These are phyloP conservation scores for Brachyalestes nurse DNA, from an alignment of 2,797 vertebrate species.

Conservation along the genomic window DNA sequence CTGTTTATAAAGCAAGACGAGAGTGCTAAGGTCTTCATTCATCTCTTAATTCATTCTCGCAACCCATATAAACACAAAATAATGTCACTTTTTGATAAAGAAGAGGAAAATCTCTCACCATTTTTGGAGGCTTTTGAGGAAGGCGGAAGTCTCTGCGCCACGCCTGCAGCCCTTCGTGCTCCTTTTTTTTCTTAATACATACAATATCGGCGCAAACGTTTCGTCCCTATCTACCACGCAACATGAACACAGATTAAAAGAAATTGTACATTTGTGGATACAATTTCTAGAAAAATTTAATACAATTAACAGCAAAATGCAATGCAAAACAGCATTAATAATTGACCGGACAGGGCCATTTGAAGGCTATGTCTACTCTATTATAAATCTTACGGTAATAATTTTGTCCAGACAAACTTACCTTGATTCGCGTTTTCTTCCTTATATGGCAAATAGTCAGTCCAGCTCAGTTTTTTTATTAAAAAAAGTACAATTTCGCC, in stretches of 20 bases:
- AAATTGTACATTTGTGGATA: neutral
- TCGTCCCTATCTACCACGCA: neutral
- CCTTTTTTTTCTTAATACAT: neutral
- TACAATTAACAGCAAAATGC: neutral
- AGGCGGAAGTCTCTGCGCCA: slow-evolving; percentile 83
- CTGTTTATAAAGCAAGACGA: too few species aligned
- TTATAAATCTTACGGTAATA: slow-evolving; percentile 43
- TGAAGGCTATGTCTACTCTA: neutral
- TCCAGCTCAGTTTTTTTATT: neutral
- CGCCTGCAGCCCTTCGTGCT: slow-evolving; percentile 69
- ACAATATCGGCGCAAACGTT: neutral
- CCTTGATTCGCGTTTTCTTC: slow-evolving; percentile 58
- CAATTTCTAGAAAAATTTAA: neutral
- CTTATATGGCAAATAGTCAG: slow-evolving; percentile 56
- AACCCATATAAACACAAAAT: neutral
- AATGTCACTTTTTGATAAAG: neutral
- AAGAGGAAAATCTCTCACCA: slow-evolving; percentile 72
- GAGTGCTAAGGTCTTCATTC: neutral
- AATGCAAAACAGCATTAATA: neutral
- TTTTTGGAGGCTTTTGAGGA: slow-evolving; percentile 72
- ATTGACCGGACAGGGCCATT: fast-evolving
- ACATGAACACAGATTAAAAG: neutral
- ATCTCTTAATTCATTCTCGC: neutral
- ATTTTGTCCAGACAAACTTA: slow-evolving; percentile 4
- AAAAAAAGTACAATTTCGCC: neutral